phyloP scores from a whole-genome alignment of 2,888 invertebrate species.

The Eubasilissa splendida region DNA sequence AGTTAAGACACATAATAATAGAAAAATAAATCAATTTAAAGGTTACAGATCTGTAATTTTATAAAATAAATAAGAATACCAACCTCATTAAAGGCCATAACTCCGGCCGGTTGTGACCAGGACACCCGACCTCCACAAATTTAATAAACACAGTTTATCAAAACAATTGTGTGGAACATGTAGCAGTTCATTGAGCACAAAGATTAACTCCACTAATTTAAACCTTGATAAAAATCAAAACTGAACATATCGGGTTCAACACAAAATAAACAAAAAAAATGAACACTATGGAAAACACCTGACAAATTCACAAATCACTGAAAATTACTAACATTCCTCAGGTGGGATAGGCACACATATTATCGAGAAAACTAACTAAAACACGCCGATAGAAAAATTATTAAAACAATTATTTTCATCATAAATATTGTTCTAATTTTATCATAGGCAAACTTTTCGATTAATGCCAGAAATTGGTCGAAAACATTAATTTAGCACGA shows the following conservation, averaged over 20 bases:
- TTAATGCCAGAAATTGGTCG: conserved; percentile 42
- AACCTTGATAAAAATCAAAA: conserved; percentile 37
- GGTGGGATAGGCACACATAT: conserved; percentile 69
- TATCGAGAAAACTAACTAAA: conserved; percentile 52
- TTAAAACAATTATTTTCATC: conserved; percentile 42
- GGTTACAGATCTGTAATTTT: neutral
- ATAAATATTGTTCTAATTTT: conserved; percentile 49
- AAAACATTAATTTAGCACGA: conserved; percentile 58
- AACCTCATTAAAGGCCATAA: conserved; percentile 87
- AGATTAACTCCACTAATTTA: conserved; percentile 44
- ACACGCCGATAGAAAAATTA: conserved; percentile 43
- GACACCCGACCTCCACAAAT: conserved; percentile 71
- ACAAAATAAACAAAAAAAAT: conserved; percentile 52
- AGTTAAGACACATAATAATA: neutral
- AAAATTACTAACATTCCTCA: conserved; percentile 78
- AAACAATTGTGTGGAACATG: conserved; percentile 65
- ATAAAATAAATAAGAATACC: conserved; percentile 62
- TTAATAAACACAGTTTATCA: conserved; percentile 68
- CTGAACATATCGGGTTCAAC: conserved; percentile 48
- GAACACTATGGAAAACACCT: conserved; percentile 72
- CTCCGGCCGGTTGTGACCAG: conserved; percentile 73
- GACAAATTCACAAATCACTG: conserved; percentile 76
- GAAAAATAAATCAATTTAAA: neutral
- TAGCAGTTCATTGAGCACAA: conserved; percentile 49
- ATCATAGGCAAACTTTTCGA: conserved; percentile 44